phyloP scores from a whole-genome alignment of 2,113 vertebrate species.

The Pan paniscus region DNA sequence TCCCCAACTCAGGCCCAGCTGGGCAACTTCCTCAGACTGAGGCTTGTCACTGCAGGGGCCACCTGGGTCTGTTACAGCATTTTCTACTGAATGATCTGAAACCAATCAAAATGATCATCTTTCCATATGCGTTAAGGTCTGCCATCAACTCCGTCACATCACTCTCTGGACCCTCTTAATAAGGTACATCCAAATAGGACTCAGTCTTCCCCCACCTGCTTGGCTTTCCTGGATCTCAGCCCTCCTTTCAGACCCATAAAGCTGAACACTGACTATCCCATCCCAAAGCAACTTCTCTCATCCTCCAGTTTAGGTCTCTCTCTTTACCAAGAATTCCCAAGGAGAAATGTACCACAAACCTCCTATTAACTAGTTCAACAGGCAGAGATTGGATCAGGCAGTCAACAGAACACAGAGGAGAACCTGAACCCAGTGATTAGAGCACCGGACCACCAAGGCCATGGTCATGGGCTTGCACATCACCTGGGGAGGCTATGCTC shows the following conservation, averaged over 20 bases:
- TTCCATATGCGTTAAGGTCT: neutral
- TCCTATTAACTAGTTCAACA: neutral
- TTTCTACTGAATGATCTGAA: neutral
- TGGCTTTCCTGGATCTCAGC: neutral
- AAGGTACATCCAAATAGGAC: neutral
- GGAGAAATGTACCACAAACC: neutral
- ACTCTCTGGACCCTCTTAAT: neutral
- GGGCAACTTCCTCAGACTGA: neutral
- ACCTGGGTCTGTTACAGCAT: neutral
- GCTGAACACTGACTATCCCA: no score
- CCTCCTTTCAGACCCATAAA: neutral
- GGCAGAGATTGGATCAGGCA: neutral
- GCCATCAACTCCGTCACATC: neutral
- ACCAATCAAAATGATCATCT: no score
- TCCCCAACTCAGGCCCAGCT: neutral
- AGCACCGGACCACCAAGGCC: neutral
- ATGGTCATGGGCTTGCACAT: accelerated
- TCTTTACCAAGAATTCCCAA: neutral
- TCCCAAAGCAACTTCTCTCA: neutral
- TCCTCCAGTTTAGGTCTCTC: neutral
- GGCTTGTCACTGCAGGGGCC: neutral
- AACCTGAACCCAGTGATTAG: accelerated
- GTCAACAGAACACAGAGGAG: neutral
- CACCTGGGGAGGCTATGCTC: neutral
- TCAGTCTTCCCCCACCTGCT: no score